Base-by-base conservation (phyloP, 2,113 vertebrate genomes). In the Mormyrus iriodes region DNA sequence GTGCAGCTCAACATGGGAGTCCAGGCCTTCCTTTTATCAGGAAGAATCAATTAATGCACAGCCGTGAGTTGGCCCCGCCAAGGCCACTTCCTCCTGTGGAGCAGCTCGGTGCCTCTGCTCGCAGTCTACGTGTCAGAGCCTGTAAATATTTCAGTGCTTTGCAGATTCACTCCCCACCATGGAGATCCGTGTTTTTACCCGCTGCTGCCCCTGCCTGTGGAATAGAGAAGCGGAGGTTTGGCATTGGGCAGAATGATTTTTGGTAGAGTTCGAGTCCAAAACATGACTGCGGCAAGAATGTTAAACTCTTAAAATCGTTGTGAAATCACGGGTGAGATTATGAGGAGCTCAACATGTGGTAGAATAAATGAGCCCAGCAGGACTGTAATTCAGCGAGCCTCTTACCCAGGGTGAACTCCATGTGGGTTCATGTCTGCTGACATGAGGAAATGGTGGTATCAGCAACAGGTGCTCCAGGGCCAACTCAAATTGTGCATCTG, bases 101-200 rank as follows among this genome's bases (percentile, higher is more conserved):
- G 21, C 7, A 7, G 21, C 76, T 44, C 49, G 12, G 53, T 85
- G 39, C 39, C 24, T 85, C 88, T 31, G 79, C 52, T 31, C 21
- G 10, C 44, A 9, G 17, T 79, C 31, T 79, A 24, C 51, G 88
- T 89, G 88, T 89, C 69, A 61, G 44, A 90, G 87, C 89, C 24
- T 83, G 53, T 90, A 85, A 90, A 90, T 90, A 79, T 90, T 90
- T 82, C 5, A 87, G 24, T 90, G 76, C 49, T 85, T 88, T 90
- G 85, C 88, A 58, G 88, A 90, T 90, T 92, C 69, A 85, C 89
- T 69, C 90, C 89, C 89, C 91, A 87, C 87, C 91, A 88, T 90
- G 88, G 90, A 91, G 91, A 89, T 92, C 21, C 0, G 13, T 27
- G 27, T 88, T 87, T n/a, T 89, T 55, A 83, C 35, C 88, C 9